phyloP scores from a whole-genome alignment of 2,888 invertebrate species.

The Microplitis manilae region DNA sequence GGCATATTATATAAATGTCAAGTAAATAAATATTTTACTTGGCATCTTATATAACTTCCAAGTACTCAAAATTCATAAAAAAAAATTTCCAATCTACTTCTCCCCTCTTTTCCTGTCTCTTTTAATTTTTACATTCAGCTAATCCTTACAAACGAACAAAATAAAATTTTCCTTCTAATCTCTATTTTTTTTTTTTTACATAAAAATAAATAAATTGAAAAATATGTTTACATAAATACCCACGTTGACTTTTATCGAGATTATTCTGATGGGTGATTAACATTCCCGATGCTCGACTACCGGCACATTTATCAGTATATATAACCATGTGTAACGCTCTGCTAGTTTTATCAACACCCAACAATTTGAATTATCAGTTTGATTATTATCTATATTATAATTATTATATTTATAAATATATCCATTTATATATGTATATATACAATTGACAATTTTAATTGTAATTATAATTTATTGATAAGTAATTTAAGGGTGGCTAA shows the following conservation, averaged over 20 bases:
- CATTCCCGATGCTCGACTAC: conserved; percentile 20
- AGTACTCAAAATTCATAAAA: too few species aligned
- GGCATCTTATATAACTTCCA: too few species aligned
- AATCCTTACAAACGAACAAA: too few species aligned
- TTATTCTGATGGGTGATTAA: conserved; percentile 20
- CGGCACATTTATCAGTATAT: conserved; percentile 16
- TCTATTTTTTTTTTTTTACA: too few species aligned
- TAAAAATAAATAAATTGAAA: not conserved
- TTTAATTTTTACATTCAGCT: too few species aligned
- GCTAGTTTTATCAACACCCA: conserved; percentile 21
- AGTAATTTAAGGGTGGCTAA: not conserved
- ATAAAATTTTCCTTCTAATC: too few species aligned
- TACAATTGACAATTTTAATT: not conserved
- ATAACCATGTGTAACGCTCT: conserved; percentile 14
- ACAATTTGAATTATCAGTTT: conserved; percentile 15
- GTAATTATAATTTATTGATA: too few species aligned
- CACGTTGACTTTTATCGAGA: conserved; percentile 18
- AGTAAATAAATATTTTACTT: too few species aligned
- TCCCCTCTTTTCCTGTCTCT: too few species aligned
- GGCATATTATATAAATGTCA: too few species aligned
- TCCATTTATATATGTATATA: not conserved
- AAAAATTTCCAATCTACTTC: too few species aligned
- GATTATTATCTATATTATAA: not conserved
- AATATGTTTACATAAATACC: not conserved
- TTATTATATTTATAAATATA: not conserved